Conservation (phyloP, 2,113 vertebrate genomes). For the Hymenochirus boettgeri region DNA sequence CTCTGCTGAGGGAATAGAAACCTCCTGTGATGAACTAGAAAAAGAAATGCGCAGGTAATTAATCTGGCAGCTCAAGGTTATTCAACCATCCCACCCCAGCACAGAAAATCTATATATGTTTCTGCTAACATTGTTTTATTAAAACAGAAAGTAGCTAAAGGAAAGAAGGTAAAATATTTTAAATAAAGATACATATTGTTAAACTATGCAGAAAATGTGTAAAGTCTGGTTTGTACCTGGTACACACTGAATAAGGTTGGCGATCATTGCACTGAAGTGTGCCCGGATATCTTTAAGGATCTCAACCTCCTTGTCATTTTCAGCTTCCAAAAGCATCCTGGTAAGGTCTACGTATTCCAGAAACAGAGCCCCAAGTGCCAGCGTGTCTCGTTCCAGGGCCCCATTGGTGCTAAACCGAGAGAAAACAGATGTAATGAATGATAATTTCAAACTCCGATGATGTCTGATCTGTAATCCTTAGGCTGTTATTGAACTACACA, state of each 20-base stretch:
- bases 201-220: too few species aligned
- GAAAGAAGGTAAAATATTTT: too few species aligned
- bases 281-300: conserved; percentile 96
- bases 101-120: too few species aligned
- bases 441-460: too few species aligned
- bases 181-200: too few species aligned
- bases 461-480: too few species aligned
- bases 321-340: conserved; percentile 94
- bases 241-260: conserved; percentile 94
- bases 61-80: too few species aligned
- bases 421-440: too few species aligned
- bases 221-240: conserved; percentile 82
- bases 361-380: conserved; percentile 91
- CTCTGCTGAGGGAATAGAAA: conserved; percentile 97
- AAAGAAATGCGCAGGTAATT: too few species aligned
- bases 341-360: conserved; percentile 96
- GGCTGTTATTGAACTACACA: too few species aligned
- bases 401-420: conserved; percentile 80
- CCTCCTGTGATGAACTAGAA: conserved; percentile 88
- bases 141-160: too few species aligned
- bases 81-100: too few species aligned
- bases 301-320: conserved; percentile 95
- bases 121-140: not conserved
- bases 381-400: conserved; percentile 87
- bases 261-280: conserved; percentile 92